Evolutionary conservation across 2,797 vertebrate species (phyloP), one percentile per base, ranked within the genome.

Genomic region (Tenualosa ilisha): DNA sequence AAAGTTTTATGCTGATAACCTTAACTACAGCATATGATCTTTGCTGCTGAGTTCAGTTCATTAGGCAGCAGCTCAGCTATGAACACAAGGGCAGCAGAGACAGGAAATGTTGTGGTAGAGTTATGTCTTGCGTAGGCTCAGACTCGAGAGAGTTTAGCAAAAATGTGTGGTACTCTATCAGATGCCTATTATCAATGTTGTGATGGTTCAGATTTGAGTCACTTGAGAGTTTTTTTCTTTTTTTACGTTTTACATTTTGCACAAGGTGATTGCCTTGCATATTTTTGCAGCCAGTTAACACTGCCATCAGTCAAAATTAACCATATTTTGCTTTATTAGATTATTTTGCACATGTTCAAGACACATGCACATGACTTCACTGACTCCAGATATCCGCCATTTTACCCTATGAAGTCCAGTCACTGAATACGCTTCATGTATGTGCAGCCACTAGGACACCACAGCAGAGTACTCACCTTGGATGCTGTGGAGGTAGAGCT

Each of bases 401-500:
- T 75, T 75, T n/a, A 79, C 37, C 72, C 20, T 79, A 20, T 43
- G 17, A 79, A 79, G 13, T 6, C 43, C 6, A 75, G 68, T 75
- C 37, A 79, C 72, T 20, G 17, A 79, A 79, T 79, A 72, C 31
- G 24, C 59, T 63, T 6, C 22, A 61, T 61, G n/a, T 22, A 61
- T 24, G 17, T n/a, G 59, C 59, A n/a, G 2, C n/a, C n/a, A 24
- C 59, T 24, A 63, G 5, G 9, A n/a, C n/a, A 24, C 2, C 6
- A n/a, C 56, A n/a, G 22, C 22, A 61, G 56, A n/a, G 22, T 22
- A 59, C 96, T 94, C 91, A 98, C 97, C 97, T 96, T 92, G 89
- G 82, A 98, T 89, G 26, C 93, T 93, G 89, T 94, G 94, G 81
- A 98, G 93, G 79, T 95, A 96, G 86, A 96, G 91, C 84, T 95